Evolutionary conservation across 2,113 vertebrate genomes (phyloP).

Genomic region (Galbula dea): DNA sequence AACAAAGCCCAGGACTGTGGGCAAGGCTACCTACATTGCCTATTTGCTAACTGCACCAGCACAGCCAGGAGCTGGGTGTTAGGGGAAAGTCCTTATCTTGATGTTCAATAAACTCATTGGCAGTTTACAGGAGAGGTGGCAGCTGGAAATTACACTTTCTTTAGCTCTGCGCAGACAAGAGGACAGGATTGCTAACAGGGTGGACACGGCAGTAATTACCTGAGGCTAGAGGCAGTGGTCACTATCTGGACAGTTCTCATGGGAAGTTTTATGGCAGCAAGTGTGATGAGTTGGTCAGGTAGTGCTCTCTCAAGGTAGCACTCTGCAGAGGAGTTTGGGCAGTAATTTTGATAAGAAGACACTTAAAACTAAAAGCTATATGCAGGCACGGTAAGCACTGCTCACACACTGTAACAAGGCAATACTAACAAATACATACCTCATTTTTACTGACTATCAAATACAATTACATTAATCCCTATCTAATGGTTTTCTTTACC

Average conservation of each 20-base stretch:
- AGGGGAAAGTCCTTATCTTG: neutral
- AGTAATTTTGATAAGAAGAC: neutral
- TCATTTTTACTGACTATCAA: neutral
- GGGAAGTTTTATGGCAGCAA: neutral
- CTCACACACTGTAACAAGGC: neutral
- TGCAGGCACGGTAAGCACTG: neutral
- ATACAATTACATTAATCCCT: neutral
- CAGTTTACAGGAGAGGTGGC: neutral
- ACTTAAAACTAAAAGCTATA: neutral
- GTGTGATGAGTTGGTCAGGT: neutral
- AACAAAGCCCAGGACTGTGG: neutral
- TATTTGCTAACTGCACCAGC: neutral
- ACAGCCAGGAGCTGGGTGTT: accelerated
- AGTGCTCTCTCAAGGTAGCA: accelerated
- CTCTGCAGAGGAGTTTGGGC: neutral
- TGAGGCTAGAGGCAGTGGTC: neutral
- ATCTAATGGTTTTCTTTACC: neutral
- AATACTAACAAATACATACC: neutral
- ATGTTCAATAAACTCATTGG: neutral
- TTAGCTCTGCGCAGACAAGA: neutral
- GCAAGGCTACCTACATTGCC: neutral
- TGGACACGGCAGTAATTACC: neutral
- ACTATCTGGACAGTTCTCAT: neutral
- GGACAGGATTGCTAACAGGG: neutral
- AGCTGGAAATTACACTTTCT: neutral